Base-by-base conservation (phyloP, 2,113 vertebrate genomes). In the Paedocypris sp. region DNA sequence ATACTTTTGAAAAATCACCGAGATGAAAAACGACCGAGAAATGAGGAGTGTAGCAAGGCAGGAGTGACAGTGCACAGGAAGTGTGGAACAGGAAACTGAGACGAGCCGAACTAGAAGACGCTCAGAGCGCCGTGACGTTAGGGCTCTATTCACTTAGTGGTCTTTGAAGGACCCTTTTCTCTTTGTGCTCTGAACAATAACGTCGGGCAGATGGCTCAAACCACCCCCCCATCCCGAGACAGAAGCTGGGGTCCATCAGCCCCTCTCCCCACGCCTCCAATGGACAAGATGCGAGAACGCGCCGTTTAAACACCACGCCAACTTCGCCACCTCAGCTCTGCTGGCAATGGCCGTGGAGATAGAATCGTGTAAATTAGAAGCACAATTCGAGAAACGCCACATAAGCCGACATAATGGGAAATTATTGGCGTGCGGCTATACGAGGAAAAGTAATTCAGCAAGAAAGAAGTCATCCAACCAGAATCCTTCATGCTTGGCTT, bases 141-240 rank as follows among this genome's bases (percentile, higher is more conserved):
- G 43, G 43, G 35, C 49, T 50, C 67, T 52, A 63, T 70, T 74
- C 66, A 68, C 9, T 10, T 18, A 13, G 49, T 59, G 36, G 45
- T 18, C 64, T 70, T 72, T 69, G 53, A 71, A 70, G 65, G 65
- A 56, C 47, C 49, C 54, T 47, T 54, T 28, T 28, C 29, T 64
- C 50, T 72, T 76, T 79, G 77, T 79, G 62, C 18, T 29, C 26
- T 35, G 41, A 66, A 79, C 77, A 79, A 79, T 76, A 49, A 43
- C 6, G 41, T 58, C 12, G 60, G 74, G 70, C 77, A 78, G 77
- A 79, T 76, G 74, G 74, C 43, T 59, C 39, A 46, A 50, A 62
- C 61, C 4, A 66, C 49, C 33, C 23, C 48, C 38, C 52, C 63
- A 31, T 51, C 51, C 11, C 13, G 57, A 67, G 67, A 68, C 47